Evolutionary conservation across 2,797 vertebrate genomes (phyloP).

Genomic region (Meda fulgida): DNA sequence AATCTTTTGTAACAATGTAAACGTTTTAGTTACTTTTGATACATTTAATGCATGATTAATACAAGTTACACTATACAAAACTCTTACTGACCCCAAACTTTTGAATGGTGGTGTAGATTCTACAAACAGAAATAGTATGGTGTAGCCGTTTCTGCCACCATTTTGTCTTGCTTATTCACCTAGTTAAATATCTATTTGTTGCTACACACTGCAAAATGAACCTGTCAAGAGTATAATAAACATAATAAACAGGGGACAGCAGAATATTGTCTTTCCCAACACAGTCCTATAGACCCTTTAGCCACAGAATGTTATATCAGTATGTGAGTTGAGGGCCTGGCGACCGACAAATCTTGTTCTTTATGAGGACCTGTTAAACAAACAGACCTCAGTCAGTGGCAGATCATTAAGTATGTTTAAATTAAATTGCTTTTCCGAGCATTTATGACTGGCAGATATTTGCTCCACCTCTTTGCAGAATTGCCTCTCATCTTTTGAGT

Average conservation of each 20-base stretch:
- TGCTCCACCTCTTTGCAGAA: conserved; percentile 24
- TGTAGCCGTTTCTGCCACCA: not conserved
- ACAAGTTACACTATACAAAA: not conserved
- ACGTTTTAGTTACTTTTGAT: not conserved
- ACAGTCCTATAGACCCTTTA: not conserved
- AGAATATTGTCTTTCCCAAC: conserved; percentile 12
- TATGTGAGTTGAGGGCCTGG: not conserved
- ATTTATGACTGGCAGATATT: conserved; percentile 18
- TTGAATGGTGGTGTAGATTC: not conserved
- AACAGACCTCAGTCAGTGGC: not conserved
- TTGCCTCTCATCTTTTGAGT: conserved; percentile 26
- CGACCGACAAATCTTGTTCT: not conserved
- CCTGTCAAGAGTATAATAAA: not conserved
- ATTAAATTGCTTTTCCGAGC: conserved; percentile 12
- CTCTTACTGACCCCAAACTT: not conserved
- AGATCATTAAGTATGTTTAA: conserved; percentile 16
- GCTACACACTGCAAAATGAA: not conserved
- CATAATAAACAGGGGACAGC: not conserved
- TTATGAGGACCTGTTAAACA: conserved; percentile 8
- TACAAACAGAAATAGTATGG: not conserved
- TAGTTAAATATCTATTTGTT: conserved; percentile 17
- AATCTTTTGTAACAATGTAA: not conserved
- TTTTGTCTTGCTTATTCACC: not conserved
- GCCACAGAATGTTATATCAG: not conserved
- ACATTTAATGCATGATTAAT: not conserved